Conservation (phyloP, 2,888 invertebrate genomes). For the Synanthedon tipuliformis region DNA sequence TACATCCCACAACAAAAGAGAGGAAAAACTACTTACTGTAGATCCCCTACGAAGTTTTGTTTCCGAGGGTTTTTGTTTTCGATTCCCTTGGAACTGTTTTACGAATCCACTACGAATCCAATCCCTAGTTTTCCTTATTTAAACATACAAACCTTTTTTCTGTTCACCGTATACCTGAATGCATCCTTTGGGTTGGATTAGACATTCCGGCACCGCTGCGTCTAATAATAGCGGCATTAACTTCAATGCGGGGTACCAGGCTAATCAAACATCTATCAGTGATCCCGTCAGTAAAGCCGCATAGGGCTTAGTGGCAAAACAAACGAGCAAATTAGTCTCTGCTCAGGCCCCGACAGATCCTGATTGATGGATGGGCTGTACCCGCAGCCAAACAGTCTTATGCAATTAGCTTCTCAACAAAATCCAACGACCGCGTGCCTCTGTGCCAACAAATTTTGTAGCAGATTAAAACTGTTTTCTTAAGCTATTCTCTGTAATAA, state of each 20-base stretch:
- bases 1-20: background rate
- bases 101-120: background rate
- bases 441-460: constrained; percentile 1
- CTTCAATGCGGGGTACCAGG: background rate
- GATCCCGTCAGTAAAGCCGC: constrained; percentile 21
- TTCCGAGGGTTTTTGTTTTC: background rate
- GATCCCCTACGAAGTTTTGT: background rate
- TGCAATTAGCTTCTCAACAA: constrained; percentile 50
- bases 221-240: background rate
- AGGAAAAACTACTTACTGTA: background rate
- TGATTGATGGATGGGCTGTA: constrained; percentile 60
- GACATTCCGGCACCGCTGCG: background rate
- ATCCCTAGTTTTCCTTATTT: background rate
- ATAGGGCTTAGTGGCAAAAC: constrained; percentile 53
- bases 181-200: too few relatives aligned
- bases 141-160: background rate
- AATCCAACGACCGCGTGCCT: constrained; percentile 19
- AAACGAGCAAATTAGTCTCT: constrained; percentile 64
- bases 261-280: constrained; percentile 29
- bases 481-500: background rate
- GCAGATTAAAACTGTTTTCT: constrained; percentile 3
- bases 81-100: background rate
- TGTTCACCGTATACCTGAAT: too few relatives aligned
- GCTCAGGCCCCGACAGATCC: constrained; percentile 48
- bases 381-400: constrained; percentile 36